Evolutionary conservation across 2,797 vertebrate species (phyloP).

Genomic region (Enteromius viviparus): DNA sequence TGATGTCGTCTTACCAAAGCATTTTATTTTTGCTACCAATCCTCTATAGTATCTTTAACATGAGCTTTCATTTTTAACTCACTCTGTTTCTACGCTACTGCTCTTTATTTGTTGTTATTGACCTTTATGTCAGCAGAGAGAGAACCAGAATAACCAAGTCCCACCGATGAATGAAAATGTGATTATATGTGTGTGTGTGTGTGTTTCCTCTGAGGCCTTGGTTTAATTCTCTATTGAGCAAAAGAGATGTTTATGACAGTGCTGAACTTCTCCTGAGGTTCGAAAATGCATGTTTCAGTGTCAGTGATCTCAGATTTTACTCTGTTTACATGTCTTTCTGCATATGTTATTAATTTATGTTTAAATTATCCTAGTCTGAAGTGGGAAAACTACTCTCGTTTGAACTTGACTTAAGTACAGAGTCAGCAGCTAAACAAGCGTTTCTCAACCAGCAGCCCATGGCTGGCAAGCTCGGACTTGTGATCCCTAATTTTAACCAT

Average conservation of each 20-base stretch:
- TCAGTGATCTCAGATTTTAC: not conserved
- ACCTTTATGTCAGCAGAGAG: constrained; percentile 20
- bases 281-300: constrained; percentile 5
- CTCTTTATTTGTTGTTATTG: constrained; percentile 32
- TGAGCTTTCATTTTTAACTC: constrained; percentile 7
- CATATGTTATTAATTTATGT: not conserved
- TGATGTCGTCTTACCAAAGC: constrained; percentile 51
- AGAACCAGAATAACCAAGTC: constrained; percentile 35
- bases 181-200: constrained; percentile 51
- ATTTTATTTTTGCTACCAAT: constrained; percentile 10
- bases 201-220: constrained; percentile 25
- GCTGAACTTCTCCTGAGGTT: constrained; percentile 19
- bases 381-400: not conserved
- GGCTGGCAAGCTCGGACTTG: not conserved
- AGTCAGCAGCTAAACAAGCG: constrained; percentile 34
- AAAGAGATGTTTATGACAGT: constrained; percentile 30
- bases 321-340: not conserved
- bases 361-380: not conserved
- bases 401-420: constrained; percentile 20
- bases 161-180: constrained; percentile 56
- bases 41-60: not conserved
- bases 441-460: not conserved
- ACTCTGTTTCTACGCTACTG: not conserved
- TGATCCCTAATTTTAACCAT: not conserved
- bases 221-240: constrained; percentile 19